Base-by-base conservation (phyloP, 92 coral and sea anemone genomes). In the Heteractis magnifica region DNA sequence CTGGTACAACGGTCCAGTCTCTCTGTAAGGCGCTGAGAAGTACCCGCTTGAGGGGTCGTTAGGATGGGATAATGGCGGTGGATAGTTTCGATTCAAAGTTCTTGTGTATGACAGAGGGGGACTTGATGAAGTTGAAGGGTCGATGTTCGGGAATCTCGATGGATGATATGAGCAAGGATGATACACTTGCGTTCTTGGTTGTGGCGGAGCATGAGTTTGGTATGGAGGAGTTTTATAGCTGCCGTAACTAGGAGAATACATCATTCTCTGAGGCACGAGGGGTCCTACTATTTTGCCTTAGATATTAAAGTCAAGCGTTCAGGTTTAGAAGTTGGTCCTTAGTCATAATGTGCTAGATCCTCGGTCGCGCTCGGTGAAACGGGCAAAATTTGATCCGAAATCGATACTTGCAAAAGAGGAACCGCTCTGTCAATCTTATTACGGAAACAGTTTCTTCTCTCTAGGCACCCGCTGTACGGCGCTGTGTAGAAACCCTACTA, bases 371-470 rank as follows among this genome's bases (percentile, higher is more conserved):
- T 77, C 70, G 70, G 88, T 79, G 88, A 71, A 77, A 60, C 88
- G 88, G 73, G 87, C 81, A 87, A 87, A 23, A 90, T 90, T 77
- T 83, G 92, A 84, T 81, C 86, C 87, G 98, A 91, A 93, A 91
- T 85, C 77, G 95, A 93, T 89, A 89, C 93, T 77, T 68, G 71
- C 87, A 88, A 84, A 94, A 91, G 86, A 91, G 88, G 82, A 76
- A 84, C 94, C 94, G 94, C 94, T 78, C 83, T 87, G 90, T 91
- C 95, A 81, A 90, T 86, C 80, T 92, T 77, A 82, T 81, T 83
- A 87, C 97, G 92, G 92, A 89, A 89, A 86, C 92, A 89, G 88
- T 79, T 59, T 71, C 83, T 51, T 71, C 62, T 76, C 18, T 68
- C 81, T 76, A 85, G 79, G 83, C 65, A 58, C 83, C 83, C 83